Conservation (phyloP, 2,113 vertebrate species). For the Tretioscincus oriximinensis region DNA sequence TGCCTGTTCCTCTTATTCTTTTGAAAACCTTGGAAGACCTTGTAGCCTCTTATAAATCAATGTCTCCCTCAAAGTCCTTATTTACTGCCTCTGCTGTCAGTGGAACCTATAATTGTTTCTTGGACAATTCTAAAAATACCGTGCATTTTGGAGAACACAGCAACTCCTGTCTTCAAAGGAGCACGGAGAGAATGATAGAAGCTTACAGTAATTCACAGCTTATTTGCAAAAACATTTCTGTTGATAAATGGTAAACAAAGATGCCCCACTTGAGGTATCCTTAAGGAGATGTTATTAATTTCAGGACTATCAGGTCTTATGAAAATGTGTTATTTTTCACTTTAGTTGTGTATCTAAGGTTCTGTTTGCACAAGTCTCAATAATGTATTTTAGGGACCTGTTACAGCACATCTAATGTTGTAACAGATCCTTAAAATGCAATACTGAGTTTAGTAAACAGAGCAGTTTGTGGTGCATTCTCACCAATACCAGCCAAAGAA, state of each 20-base stretch:
- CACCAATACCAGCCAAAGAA: too few species aligned
- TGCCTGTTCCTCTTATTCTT: slow-evolving; percentile 6
- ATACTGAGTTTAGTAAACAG: too few species aligned
- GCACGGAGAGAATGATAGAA: slow-evolving; percentile 3
- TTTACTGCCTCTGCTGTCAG: slow-evolving; percentile 8
- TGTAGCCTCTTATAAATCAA: slow-evolving; percentile 25
- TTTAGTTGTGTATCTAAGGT: too few species aligned
- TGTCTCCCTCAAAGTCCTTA: slow-evolving; percentile 19
- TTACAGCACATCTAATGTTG: too few species aligned
- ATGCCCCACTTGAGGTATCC: not conserved
- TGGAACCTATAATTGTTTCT: slow-evolving; percentile 25
- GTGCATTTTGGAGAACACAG: not conserved
- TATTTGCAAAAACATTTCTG: not conserved
- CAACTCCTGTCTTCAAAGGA: not conserved
- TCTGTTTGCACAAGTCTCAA: too few species aligned
- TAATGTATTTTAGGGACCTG: too few species aligned
- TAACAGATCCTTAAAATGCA: too few species aligned
- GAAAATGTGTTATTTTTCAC: too few species aligned
- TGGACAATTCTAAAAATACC: slow-evolving; percentile 32
- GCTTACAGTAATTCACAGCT: not conserved
- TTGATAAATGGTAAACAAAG: not conserved
- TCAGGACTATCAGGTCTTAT: not conserved
- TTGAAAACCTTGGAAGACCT: not conserved
- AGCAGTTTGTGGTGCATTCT: too few species aligned
- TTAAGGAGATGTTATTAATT: not conserved